Evolutionary conservation across 2,797 vertebrate genomes (phyloP).

Genomic region (Triplophysa yarkandensis): DNA sequence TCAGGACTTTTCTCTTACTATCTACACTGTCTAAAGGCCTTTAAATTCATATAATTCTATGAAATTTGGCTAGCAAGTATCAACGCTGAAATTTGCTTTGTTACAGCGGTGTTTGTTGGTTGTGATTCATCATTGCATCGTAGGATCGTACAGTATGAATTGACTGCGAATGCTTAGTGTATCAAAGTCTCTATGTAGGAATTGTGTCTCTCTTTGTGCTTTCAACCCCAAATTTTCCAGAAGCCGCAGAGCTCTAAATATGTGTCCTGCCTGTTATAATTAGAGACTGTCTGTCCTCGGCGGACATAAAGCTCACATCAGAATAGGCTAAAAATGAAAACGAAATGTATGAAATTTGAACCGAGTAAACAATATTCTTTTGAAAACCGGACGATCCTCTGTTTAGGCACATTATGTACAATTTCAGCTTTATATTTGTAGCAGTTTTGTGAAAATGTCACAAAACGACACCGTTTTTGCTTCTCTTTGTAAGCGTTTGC

Average conservation of each 20-base stretch:
- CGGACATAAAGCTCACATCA: slow-evolving; percentile 71
- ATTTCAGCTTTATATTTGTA: not conserved
- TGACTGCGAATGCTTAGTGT: slow-evolving; percentile 25
- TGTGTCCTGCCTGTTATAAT: slow-evolving; percentile 80
- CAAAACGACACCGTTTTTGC: no score
- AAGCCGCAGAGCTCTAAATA: slow-evolving; percentile 78
- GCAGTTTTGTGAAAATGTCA: not conserved
- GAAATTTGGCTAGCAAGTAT: no score
- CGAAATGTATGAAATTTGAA: slow-evolving; percentile 76
- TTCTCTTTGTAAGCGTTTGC: no score
- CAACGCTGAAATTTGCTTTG: no score
- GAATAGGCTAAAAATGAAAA: slow-evolving; percentile 77
- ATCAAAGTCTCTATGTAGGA: slow-evolving; percentile 51
- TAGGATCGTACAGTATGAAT: not conserved
- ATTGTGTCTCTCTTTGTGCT: slow-evolving; percentile 79
- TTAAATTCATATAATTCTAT: no score
- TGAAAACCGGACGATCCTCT: slow-evolving; percentile 23
- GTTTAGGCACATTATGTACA: not conserved
- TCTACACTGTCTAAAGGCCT: no score
- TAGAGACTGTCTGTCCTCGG: slow-evolving; percentile 73
- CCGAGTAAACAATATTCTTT: slow-evolving; percentile 59
- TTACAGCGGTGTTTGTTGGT: no score
- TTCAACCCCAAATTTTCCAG: slow-evolving; percentile 74
- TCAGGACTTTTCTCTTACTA: no score
- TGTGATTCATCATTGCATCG: not conserved